Evolutionary conservation across 35 echinoderm and acorn worm genomes (phyloP).

Genomic region (Heliocidaris tuberculata): DNA sequence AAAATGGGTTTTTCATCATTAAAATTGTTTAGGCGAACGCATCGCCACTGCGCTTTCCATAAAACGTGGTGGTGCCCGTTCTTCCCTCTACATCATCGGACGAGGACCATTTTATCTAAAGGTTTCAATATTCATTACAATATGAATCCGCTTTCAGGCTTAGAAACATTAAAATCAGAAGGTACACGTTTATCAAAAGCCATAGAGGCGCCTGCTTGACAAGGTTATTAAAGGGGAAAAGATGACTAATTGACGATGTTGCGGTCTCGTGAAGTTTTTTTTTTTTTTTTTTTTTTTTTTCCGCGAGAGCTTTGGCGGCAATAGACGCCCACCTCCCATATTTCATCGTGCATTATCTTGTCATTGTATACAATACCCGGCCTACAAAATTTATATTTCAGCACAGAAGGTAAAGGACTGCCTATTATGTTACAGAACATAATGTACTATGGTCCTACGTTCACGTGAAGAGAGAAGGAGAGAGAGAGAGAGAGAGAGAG

Average conservation of each 20-base stretch:
- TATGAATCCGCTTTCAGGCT: neutral
- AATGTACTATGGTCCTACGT: neutral
- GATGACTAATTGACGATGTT: slow-evolving; percentile 33
- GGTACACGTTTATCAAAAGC: neutral
- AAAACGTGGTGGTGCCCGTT: neutral
- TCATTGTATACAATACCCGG: neutral
- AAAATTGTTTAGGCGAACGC: neutral
- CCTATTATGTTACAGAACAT: neutral
- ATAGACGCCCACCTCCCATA: neutral
- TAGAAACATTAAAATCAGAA: slow-evolving; percentile 5
- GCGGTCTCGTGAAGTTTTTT: neutral
- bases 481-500: neutral
- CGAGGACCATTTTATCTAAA: neutral
- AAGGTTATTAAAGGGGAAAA: slow-evolving; percentile 22
- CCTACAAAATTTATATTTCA: neutral
- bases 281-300: neutral
- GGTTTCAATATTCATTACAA: slow-evolving; percentile 12
- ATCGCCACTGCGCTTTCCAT: neutral
- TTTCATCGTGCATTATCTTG: slow-evolving; percentile 33
- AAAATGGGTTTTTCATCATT: slow-evolving; percentile 6
- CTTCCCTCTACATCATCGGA: neutral
- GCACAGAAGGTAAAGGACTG: neutral
- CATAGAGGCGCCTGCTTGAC: slow-evolving; percentile 28
- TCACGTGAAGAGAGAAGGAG: neutral
- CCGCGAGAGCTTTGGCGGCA: neutral